These are phyloP conservation scores for Cyclophora albipunctata DNA, from an alignment of 2,888 invertebrate species.

Conservation along the genomic window DNA sequence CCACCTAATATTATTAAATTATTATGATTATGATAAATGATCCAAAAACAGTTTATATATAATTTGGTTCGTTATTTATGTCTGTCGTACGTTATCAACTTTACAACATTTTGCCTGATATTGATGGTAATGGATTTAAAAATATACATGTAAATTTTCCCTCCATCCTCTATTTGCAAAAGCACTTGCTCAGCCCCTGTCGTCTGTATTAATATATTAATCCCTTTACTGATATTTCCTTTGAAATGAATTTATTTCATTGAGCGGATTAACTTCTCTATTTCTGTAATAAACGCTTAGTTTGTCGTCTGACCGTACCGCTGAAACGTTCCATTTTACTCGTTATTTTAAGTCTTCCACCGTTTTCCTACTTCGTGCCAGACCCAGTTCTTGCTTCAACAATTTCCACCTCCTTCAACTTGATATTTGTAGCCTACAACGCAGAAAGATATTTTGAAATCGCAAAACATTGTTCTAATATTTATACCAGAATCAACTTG, in stretches of 20 bases:
- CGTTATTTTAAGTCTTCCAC: no score
- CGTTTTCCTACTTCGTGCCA: no score
- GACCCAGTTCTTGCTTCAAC: no score
- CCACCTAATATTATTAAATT: slow-evolving; percentile 13
- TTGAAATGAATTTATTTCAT: slow-evolving; percentile 10
- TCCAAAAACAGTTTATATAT: slow-evolving; percentile 7
- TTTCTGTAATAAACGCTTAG: neutral
- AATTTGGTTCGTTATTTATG: neutral
- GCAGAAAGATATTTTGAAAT: no score
- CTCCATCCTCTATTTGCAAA: slow-evolving; percentile 1
- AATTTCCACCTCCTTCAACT: no score
- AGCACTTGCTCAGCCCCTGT: slow-evolving; percentile 7
- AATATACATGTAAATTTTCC: neutral
- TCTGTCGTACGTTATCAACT: neutral
- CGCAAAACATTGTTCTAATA: no score
- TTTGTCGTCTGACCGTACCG: slow-evolving; percentile 3
- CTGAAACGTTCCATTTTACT: slow-evolving; percentile 1
- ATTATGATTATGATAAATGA: slow-evolving; percentile 18
- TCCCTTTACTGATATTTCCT: slow-evolving; percentile 13
- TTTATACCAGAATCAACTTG: no score
- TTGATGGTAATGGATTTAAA: neutral
- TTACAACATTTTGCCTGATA: no score
- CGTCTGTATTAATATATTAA: slow-evolving; percentile 13
- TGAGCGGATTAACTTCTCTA: slow-evolving; percentile 10
- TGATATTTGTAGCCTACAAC: no score